phyloP scores from a whole-genome alignment of 2,797 vertebrate species.

The Lateolabrax maculatus region DNA sequence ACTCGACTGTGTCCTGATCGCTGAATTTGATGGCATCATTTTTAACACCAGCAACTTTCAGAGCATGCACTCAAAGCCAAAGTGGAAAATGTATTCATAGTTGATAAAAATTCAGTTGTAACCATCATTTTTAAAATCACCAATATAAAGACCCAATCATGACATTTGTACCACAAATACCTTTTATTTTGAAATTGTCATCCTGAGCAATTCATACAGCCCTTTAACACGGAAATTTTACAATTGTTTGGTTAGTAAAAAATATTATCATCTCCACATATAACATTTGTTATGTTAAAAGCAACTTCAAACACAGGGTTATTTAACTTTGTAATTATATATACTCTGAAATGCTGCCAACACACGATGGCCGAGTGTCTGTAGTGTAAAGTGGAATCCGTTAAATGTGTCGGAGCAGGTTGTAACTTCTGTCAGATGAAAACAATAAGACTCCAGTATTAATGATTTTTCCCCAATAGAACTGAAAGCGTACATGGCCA shows the following conservation, averaged over 20 bases:
- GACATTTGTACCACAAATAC: conserved; percentile 43
- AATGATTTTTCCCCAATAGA: not conserved
- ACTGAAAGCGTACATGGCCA: not conserved
- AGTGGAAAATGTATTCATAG: too few species aligned
- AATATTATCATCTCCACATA: not conserved
- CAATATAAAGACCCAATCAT: not conserved
- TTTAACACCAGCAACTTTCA: not conserved
- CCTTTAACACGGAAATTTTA: conserved; percentile 34
- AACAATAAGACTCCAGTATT: not conserved
- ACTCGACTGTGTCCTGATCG: too few species aligned
- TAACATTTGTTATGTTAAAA: conserved; percentile 32
- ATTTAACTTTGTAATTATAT: not conserved
- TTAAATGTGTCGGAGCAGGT: not conserved
- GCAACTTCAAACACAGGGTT: conserved; percentile 13
- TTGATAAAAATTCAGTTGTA: too few species aligned
- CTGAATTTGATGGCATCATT: not conserved
- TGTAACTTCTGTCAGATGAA: not conserved
- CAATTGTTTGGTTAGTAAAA: conserved; percentile 48
- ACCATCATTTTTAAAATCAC: too few species aligned
- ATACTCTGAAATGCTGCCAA: conserved; percentile 17
- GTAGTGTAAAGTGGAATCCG: not conserved
- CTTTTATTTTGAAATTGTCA: conserved; percentile 68
- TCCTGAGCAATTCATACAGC: conserved; percentile 55
- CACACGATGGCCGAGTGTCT: not conserved
- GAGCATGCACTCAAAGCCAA: not conserved